Evolutionary conservation across 2,888 invertebrate species (phyloP).

Genomic region (Nomada lathburiana): DNA sequence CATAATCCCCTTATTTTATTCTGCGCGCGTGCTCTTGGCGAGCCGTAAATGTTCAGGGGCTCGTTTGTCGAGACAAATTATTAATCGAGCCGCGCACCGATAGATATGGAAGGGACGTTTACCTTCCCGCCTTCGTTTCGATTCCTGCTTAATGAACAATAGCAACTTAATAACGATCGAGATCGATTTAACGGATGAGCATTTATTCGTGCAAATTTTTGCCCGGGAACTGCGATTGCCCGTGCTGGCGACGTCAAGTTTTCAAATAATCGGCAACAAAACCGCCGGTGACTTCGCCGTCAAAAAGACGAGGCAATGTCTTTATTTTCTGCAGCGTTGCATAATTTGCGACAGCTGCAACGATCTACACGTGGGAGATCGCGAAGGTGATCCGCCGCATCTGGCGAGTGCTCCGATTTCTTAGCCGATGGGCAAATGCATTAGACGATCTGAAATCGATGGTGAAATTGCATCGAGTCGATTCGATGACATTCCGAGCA

Average conservation of each 20-base stretch:
- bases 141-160: constrained; percentile 33
- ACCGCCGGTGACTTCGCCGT: constrained; percentile 13
- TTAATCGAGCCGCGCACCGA: constrained; percentile 45
- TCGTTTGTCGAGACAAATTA: constrained; percentile 57
- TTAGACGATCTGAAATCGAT: constrained; percentile 7
- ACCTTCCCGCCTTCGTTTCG: background rate
- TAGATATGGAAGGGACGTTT: background rate
- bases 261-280: constrained; percentile 5
- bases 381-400: constrained; percentile 38
- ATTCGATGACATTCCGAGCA: constrained; percentile 15
- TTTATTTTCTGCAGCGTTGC: constrained; percentile 56
- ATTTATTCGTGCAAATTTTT: background rate
- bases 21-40: constrained; percentile 55
- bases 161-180: constrained; percentile 33
- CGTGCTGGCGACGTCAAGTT: background rate
- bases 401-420: constrained; percentile 58
- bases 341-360: constrained; percentile 67
- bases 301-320: constrained; percentile 39
- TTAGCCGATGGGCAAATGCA: constrained; percentile 29
- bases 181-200: too few species aligned
- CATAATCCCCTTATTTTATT: constrained; percentile 71
- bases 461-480: background rate
- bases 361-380: constrained; percentile 8
- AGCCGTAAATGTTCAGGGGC: constrained; percentile 32
- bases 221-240: background rate